These are phyloP conservation scores for Limnothrissa miodon DNA, from an alignment of 2,113 vertebrate species.

Conservation along the genomic window DNA sequence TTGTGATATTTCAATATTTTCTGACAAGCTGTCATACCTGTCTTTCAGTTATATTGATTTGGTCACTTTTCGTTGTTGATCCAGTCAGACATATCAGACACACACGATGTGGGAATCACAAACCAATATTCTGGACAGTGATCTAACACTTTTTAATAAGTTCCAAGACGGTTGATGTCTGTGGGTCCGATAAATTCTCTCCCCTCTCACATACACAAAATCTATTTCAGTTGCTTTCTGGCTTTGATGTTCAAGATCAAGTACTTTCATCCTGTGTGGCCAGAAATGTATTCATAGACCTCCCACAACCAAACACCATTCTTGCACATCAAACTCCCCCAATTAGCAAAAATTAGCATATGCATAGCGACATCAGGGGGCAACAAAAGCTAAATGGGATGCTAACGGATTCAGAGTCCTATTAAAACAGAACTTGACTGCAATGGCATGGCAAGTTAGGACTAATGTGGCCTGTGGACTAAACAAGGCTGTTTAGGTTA, in stretches of 20 bases:
- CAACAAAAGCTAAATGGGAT: neutral
- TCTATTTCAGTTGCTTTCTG: neutral
- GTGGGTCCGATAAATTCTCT: neutral
- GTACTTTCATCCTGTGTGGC: neutral
- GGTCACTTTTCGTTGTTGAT: neutral
- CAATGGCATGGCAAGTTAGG: neutral
- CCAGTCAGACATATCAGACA: neutral
- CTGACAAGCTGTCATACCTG: slow-evolving; percentile 1
- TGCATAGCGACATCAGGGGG: neutral
- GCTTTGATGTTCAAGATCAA: slow-evolving; percentile 12
- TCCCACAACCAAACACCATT: slow-evolving; percentile 14
- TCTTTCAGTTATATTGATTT: slow-evolving; percentile 1
- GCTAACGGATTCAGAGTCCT: neutral
- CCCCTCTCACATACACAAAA: neutral
- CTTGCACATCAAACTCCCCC: neutral
- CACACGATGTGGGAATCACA: neutral
- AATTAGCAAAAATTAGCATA: slow-evolving; percentile 25
- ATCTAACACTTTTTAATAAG: neutral
- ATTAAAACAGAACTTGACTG: neutral
- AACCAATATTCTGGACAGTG: neutral
- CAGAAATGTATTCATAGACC: neutral
- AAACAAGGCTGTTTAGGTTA: neutral
- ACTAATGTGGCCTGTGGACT: neutral
- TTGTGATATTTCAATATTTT: neutral
- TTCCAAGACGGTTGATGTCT: neutral